Evolutionary conservation across 30 jellyfish, hydroid and myxozoan species (phyloP), one percentile per base, ranked within the genome.

Genomic region (Hydra vulgaris): DNA sequence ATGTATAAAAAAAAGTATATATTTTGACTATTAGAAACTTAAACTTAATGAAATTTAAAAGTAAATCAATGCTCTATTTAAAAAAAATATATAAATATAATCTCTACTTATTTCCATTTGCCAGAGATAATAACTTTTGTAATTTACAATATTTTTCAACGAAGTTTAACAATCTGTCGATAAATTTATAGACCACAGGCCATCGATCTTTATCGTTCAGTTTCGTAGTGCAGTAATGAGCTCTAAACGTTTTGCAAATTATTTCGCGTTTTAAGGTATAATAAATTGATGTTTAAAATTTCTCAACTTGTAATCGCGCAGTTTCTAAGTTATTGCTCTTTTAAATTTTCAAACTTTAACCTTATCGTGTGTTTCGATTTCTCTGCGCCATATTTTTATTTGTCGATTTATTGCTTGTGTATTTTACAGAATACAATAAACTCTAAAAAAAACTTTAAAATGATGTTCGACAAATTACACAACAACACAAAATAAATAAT

Each of bases 241-340:
- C 16, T 68, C 75, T 68, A 68, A 3, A 4, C 27, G 25, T 68
- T 68, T 68, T 68, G 15, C 75, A 68, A 3, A 23, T 20, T 68
- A 68, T 68, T 15, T 3, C 7, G 27, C 25, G 75, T 56, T 15
- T 56, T 15, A 17, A 15, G n/a, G 17, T 17, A 15, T n/a, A 68
- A n/a, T n/a, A 68, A 68, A 68, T 68, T n/a, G 75, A n/a, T n/a
- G 27, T 5, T 68, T n/a, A 15, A 68, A 68, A 68, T 68, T 68
- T 68, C 75, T 68, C 75, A 68, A 15, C 27, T 68, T 68, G 75
- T 68, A 68, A 68, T 3, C 16, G 75, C 75, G 75, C 75, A n/a
- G 25, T 68, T 68, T 68, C 16, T 68, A 68, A 68, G 75, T n/a
- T n/a, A 40, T 12, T 3, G 61, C 61, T 40, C 12, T 40, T 40